These are phyloP conservation scores for Thymallus thymallus DNA, from an alignment of 2,113 vertebrate genomes.

Conservation along the genomic window DNA sequence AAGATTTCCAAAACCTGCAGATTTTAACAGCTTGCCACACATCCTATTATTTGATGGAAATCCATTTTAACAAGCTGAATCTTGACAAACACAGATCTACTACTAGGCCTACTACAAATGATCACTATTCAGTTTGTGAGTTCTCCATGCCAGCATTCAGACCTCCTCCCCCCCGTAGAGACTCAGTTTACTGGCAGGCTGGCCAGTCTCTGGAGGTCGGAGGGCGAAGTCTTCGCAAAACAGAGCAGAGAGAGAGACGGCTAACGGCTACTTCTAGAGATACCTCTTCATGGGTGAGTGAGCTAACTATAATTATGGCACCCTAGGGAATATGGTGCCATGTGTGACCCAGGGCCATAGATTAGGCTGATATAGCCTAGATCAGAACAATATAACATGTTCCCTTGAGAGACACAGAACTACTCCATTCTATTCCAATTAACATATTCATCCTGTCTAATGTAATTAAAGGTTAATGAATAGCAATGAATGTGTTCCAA, in stretches of 20 bases:
- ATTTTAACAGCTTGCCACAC: neutral
- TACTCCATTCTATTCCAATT: no score
- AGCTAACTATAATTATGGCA: no score
- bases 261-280: neutral
- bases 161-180: neutral
- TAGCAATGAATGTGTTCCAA: no score
- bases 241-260: conserved; percentile 16
- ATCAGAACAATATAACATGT: no score
- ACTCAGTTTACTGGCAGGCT: neutral
- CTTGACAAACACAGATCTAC: neutral
- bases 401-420: no score
- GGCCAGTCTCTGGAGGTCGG: neutral
- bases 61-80: neutral
- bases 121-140: neutral
- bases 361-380: no score
- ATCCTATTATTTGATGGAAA: neutral
- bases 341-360: no score
- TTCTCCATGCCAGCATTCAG: neutral
- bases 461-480: no score
- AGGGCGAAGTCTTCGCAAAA: neutral
- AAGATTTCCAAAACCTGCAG: neutral
- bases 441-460: no score
- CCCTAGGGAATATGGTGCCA: no score
- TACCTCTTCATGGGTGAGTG: neutral
- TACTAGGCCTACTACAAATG: no score